phyloP scores from a whole-genome alignment of 37 sponge, comb jelly and placozoan species.

The Aphrocallistes beatrix region DNA sequence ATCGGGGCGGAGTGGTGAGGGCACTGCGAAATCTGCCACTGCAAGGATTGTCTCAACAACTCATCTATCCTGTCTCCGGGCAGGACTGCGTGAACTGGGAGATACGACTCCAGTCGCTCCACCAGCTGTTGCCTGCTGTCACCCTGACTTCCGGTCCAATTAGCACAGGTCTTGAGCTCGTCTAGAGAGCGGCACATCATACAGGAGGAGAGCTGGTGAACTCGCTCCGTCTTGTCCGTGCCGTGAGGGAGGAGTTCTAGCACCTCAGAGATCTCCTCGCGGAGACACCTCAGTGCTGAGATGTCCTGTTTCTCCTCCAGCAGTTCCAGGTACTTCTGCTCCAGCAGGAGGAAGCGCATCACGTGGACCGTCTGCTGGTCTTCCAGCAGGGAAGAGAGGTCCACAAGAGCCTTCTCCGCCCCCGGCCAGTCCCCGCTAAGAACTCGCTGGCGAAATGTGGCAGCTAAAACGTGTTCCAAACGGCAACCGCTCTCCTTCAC shows the following conservation, averaged over 20 bases:
- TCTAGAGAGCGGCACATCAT: constrained; percentile 71
- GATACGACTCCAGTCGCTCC: constrained; percentile 80
- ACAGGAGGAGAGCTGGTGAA: constrained; percentile 24
- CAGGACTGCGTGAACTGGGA: constrained; percentile 86
- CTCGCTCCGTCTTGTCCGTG: background rate
- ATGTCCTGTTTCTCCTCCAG: constrained; percentile 56
- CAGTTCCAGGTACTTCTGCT: constrained; percentile 93
- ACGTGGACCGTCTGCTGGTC: constrained; percentile 40
- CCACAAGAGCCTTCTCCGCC: constrained; percentile 48
- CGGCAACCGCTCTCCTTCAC: constrained; percentile 74
- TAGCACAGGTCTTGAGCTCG: constrained; percentile 53
- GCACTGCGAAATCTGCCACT: constrained; percentile 69
- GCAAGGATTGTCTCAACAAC: constrained; percentile 66
- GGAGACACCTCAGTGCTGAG: constrained; percentile 70
- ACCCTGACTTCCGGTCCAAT: constrained; percentile 74
- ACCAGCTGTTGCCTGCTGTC: constrained; percentile 65
- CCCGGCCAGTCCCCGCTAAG: constrained; percentile 73
- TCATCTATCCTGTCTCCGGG: constrained; percentile 65
- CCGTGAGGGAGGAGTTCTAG: constrained; percentile 39
- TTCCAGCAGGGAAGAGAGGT: constrained; percentile 41
- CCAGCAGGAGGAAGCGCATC: constrained; percentile 66
- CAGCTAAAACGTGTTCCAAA: constrained; percentile 80
- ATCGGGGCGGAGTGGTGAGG: constrained; percentile 45
- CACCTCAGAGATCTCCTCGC: constrained; percentile 68
- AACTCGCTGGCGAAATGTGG: constrained; percentile 61